Base-by-base conservation (phyloP, 2,888 invertebrate genomes). In the Gisinianus flammeolus region DNA sequence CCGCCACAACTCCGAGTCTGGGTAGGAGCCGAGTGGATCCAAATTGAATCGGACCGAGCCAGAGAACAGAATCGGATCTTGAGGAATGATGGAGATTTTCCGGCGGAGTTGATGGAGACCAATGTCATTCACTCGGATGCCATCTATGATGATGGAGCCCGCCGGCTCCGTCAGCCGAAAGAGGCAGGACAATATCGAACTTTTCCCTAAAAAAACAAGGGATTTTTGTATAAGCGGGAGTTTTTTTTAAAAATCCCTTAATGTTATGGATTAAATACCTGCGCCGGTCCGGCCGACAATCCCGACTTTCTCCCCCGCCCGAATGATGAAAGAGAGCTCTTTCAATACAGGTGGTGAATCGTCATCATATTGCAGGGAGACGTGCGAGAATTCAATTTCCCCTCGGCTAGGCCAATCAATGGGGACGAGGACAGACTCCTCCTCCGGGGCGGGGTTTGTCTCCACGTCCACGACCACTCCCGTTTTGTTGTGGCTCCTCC, bases 161-260 rank as follows among this genome's bases (percentile, higher is more conserved):
- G 90, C 89, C n/a, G 94, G 90, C 87, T 97, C 97, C 83, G 96
- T 93, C 85, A 96, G 94, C 87, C 96, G 92, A 90, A 96, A 96
- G 58, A 96, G 89, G 0, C 94, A 92, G 68, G 95, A 88, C 6
- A 95, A 95, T 85, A 96, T 90, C 84, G 95, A 95, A 78, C 95
- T 95, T 89, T 97, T 96, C 85, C 97, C 96, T 84, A 95, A 54
- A 5, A 54, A 54, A n/a, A 54, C 16, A 19, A 54, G n/a, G n/a
- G n/a, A 10, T 54, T 4, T 8, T 54, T 54, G n/a, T n/a, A n/a
- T n/a, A n/a, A n/a, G n/a, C n/a, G n/a, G n/a, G n/a, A 54, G 16
- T 54, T 54, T 54, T 8, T 8, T 54, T 54, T 54, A 8, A 5
- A 54, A 8, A 8, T 16, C 4, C 16, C 16, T 54, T 12, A 16